Percentiles rank a stretch among this genome's conserved stretches.
Conservation (phyloP, 2,888 invertebrate genomes). For the Apantesis nais region DNA sequence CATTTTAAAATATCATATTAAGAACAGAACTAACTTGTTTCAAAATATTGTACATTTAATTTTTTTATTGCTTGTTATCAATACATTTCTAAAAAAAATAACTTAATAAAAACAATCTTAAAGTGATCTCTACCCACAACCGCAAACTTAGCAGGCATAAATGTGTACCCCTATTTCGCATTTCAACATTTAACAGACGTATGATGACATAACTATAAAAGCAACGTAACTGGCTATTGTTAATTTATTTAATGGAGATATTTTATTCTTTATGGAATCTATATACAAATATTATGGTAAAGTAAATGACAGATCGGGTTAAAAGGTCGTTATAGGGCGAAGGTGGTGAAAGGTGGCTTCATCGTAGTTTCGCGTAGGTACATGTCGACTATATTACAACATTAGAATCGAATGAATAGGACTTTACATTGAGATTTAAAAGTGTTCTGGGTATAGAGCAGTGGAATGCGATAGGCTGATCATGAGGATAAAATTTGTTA, state of each 20-base stretch:
- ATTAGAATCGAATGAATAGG: slow-evolving; percentile 14
- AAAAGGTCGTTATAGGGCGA: slow-evolving; percentile 39
- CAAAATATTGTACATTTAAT: too few species aligned
- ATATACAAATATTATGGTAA: background rate
- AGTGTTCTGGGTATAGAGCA: too few species aligned
- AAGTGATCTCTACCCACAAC: background rate
- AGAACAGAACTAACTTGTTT: too few species aligned
- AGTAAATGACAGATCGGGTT: slow-evolving; percentile 17
- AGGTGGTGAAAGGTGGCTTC: slow-evolving; percentile 42
- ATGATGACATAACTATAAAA: background rate
- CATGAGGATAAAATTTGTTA: too few species aligned
- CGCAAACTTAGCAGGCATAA: background rate
- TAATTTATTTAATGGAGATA: background rate
- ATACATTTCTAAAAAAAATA: too few species aligned
- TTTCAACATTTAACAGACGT: background rate
- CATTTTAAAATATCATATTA: too few species aligned
- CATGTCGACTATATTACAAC: slow-evolving; percentile 39
- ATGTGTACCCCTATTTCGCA: background rate
- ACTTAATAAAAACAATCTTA: too few species aligned
- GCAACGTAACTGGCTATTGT: background rate
- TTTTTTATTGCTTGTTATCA: too few species aligned
- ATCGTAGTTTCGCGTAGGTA: slow-evolving; percentile 39
- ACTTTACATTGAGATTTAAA: too few species aligned
- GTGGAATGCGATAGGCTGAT: too few species aligned
- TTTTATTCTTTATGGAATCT: background rate